These are phyloP conservation scores for Nanorana parkeri DNA, from an alignment of 2,113 vertebrate genomes.

Conservation along the genomic window DNA sequence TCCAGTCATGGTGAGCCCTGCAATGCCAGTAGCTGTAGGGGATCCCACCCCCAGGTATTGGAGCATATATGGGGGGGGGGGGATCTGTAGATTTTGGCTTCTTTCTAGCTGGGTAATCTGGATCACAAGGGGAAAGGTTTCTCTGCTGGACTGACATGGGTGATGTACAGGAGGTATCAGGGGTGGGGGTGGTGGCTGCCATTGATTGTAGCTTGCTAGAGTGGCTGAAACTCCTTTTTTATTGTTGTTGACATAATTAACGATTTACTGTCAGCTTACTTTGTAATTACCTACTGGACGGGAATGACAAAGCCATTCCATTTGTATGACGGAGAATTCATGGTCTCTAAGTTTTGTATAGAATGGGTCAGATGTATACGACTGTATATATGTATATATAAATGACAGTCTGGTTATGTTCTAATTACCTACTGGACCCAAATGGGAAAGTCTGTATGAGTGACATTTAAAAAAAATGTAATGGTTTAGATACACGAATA, in stretches of 20 bases:
- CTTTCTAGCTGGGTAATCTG: too few species aligned
- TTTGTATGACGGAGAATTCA: too few species aligned
- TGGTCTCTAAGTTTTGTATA: too few species aligned
- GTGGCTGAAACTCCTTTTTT: not conserved
- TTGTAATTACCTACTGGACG: not conserved
- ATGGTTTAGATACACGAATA: too few species aligned
- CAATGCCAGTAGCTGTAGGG: not conserved
- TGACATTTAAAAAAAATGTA: too few species aligned
- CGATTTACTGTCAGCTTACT: not conserved
- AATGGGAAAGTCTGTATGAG: too few species aligned
- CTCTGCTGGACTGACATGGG: slow-evolving; percentile 8
- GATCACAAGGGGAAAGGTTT: slow-evolving; percentile 26
- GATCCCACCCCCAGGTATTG: not conserved
- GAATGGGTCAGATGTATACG: too few species aligned
- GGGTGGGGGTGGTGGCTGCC: not conserved
- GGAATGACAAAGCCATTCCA: not conserved
- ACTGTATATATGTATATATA: too few species aligned
- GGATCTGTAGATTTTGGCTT: too few species aligned
- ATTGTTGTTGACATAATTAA: not conserved
- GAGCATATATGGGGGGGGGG: too few species aligned
- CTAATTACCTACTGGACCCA: too few species aligned
- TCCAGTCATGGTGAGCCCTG: not conserved
- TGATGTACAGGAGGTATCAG: slow-evolving; percentile 9
- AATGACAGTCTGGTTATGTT: too few species aligned
- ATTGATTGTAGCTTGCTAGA: not conserved